phyloP scores from a whole-genome alignment of 2,113 vertebrate genomes.

The Lasiurus borealis region DNA sequence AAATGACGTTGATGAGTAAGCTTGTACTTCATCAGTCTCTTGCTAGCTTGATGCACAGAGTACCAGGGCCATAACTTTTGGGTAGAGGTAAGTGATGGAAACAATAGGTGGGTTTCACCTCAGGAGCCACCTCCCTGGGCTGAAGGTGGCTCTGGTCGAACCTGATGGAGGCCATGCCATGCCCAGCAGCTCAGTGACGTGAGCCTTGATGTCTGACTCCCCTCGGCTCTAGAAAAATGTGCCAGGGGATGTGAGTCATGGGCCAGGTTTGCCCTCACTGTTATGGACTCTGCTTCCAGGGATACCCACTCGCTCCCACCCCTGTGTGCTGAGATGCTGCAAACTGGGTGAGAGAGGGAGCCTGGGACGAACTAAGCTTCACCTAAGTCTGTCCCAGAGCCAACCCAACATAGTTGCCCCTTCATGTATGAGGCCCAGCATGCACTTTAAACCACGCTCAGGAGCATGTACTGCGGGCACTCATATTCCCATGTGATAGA shows the following conservation, averaged over 20 bases:
- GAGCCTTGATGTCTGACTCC: neutral
- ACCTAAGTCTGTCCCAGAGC: neutral
- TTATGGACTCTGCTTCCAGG: neutral
- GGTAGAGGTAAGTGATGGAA: neutral
- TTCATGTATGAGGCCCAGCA: neutral
- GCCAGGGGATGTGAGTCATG: neutral
- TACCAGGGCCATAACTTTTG: neutral
- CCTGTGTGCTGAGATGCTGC: neutral
- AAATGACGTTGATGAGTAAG: neutral
- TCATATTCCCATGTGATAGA: too few relatives aligned
- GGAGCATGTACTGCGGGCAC: neutral
- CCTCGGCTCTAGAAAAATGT: neutral
- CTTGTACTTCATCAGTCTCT: neutral
- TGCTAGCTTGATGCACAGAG: neutral
- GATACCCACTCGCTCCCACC: rapidly evolving
- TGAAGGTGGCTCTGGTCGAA: neutral
- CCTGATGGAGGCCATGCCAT: rapidly evolving
- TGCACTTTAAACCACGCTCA: neutral
- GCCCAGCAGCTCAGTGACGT: neutral
- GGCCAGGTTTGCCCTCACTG: neutral
- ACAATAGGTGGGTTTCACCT: neutral
- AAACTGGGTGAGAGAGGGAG: neutral
- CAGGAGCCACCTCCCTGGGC: neutral
- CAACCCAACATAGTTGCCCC: neutral
- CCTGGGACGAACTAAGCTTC: neutral